A percentile compares a stretch with the other conserved stretches of the same genome.
Conservation (phyloP, 2,888 invertebrate genomes). For the Halictus ligatus region DNA sequence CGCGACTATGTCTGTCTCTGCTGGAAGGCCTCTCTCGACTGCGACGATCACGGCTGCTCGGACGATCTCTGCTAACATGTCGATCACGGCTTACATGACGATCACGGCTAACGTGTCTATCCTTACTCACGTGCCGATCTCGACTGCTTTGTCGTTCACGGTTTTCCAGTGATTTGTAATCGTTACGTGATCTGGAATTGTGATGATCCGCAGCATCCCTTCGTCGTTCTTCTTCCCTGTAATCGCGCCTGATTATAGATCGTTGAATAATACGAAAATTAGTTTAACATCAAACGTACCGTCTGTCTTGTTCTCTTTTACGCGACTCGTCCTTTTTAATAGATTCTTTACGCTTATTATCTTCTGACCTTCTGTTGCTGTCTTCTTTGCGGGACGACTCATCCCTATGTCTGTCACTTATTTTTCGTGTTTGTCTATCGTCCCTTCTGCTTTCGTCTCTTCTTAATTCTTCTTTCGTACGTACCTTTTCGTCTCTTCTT, state of each 20-base stretch:
- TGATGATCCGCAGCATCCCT: slow-evolving; percentile 73
- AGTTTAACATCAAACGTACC: slow-evolving; percentile 72
- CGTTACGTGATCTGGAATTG: slow-evolving; percentile 72
- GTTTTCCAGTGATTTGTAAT: slow-evolving; percentile 75
- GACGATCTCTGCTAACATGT: slow-evolving; percentile 71
- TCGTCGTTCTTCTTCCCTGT: slow-evolving; percentile 77
- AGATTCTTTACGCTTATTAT: slow-evolving; percentile 82
- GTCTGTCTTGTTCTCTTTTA: slow-evolving; percentile 82
- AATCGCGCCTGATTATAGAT: neutral
- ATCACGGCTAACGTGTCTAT: slow-evolving; percentile 71
- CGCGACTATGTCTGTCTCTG: slow-evolving; percentile 79
- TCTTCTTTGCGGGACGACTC: slow-evolving; percentile 84
- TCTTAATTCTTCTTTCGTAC: slow-evolving; percentile 74
- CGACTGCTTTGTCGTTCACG: slow-evolving; percentile 74
- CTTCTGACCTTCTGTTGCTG: slow-evolving; percentile 77
- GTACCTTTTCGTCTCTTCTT: slow-evolving; percentile 78
- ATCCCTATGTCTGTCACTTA: slow-evolving; percentile 82
- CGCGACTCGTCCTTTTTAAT: slow-evolving; percentile 81
- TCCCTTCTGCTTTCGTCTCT: slow-evolving; percentile 83
- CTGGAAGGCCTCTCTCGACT: slow-evolving; percentile 69
- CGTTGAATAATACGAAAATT: neutral
- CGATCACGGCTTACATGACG: slow-evolving; percentile 63
- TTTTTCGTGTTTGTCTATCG: slow-evolving; percentile 84
- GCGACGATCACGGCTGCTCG: slow-evolving; percentile 59
- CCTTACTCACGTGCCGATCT: slow-evolving; percentile 69